These are phyloP conservation scores for Ptilodon capucinus DNA, from an alignment of 2,888 invertebrate species.

Conservation along the genomic window DNA sequence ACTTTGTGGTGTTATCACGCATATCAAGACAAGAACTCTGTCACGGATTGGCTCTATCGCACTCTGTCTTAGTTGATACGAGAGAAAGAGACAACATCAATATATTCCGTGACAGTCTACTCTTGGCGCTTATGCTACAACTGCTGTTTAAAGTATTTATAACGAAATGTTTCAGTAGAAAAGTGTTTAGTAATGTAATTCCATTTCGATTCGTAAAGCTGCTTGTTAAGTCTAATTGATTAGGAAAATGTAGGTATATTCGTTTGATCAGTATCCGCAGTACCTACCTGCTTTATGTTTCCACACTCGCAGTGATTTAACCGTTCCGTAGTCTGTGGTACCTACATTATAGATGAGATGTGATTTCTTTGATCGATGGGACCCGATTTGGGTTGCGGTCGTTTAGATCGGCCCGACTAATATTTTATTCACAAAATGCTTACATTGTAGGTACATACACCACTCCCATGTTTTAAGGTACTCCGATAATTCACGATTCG, in stretches of 20 bases:
- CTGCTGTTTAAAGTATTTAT: no score
- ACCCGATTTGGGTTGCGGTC: conserved; percentile 43
- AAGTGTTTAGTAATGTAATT: no score
- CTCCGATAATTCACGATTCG: conserved; percentile 23
- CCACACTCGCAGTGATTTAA: conserved; percentile 31
- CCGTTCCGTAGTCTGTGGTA: conserved; percentile 31
- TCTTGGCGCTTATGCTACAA: no score
- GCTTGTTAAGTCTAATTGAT: no score
- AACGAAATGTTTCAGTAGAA: no score
- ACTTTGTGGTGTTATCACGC: no score
- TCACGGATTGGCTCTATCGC: no score
- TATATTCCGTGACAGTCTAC: no score
- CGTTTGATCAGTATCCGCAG: not conserved
- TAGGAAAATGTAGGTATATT: not conserved
- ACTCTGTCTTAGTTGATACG: no score
- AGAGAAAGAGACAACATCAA: no score
- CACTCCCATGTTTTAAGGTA: conserved; percentile 25
- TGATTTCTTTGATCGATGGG: conserved; percentile 58
- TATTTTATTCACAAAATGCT: conserved; percentile 47
- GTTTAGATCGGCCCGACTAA: conserved; percentile 38
- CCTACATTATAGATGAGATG: conserved; percentile 55
- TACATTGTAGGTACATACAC: conserved; percentile 24
- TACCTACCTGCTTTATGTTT: conserved; percentile 15
- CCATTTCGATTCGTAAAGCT: no score
- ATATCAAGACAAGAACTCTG: no score